These are phyloP conservation scores for Bos javanicus DNA, from an alignment of 2,113 vertebrate genomes.

Conservation along the genomic window DNA sequence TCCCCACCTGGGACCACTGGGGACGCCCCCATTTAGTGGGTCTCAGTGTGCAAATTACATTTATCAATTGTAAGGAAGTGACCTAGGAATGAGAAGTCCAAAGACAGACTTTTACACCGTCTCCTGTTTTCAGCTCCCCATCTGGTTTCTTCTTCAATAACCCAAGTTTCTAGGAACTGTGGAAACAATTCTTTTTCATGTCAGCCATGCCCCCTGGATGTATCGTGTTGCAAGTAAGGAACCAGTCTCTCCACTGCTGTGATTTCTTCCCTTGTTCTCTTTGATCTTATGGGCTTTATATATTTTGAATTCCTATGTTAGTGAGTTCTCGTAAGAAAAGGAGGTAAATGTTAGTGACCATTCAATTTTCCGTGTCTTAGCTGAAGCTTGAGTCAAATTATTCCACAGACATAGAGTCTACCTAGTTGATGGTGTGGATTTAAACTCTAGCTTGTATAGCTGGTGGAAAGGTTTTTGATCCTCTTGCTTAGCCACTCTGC, in stretches of 20 bases:
- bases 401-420: not conserved
- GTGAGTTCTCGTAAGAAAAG: not conserved
- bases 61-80: not conserved
- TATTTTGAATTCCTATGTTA: not conserved
- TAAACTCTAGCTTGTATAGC: not conserved
- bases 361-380: not conserved
- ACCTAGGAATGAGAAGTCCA: not conserved
- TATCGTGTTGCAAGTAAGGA: not conserved
- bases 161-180: not conserved
- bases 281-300: not conserved
- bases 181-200: not conserved
- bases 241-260: too few species aligned
- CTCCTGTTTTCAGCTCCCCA: not conserved
- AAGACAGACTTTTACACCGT: not conserved
- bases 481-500: not conserved
- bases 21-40: not conserved
- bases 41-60: not conserved
- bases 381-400: not conserved
- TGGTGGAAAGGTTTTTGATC: not conserved
- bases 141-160: not conserved
- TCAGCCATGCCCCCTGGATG: not conserved
- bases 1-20: not conserved
- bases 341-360: not conserved
- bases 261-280: not conserved
- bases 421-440: not conserved